Percentiles rank a stretch among this genome's conserved stretches.
These are phyloP conservation scores for Prolemur simus DNA, from an alignment of 2,113 vertebrate genomes.

Conservation along the genomic window DNA sequence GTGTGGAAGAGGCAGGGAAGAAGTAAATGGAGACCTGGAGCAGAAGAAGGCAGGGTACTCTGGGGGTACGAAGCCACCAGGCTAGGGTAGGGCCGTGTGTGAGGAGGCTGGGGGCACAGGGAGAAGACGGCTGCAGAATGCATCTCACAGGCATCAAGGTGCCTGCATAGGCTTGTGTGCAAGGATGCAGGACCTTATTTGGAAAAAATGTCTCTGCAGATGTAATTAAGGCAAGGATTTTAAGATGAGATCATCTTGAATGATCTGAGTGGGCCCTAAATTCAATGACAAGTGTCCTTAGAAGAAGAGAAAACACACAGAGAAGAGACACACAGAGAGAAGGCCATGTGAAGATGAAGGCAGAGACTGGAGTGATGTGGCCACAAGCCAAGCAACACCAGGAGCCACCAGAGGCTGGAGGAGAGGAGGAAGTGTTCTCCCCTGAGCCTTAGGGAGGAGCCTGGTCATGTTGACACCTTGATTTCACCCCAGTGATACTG, in stretches of 20 bases:
- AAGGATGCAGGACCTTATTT: neutral
- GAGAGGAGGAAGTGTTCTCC: neutral
- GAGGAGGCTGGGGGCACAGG: neutral
- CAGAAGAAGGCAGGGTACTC: neutral
- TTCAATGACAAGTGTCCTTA: neutral
- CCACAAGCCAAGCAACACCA: neutral
- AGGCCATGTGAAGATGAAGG: neutral
- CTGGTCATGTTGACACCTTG: neutral
- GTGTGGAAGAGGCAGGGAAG: neutral
- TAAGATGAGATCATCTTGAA: neutral
- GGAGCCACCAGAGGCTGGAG: neutral
- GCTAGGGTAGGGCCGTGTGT: neutral
- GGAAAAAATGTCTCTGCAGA: neutral
- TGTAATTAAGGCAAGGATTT: constrained; percentile 25
- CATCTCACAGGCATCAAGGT: neutral
- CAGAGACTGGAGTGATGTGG: neutral
- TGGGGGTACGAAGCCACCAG: neutral
- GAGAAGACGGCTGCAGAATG: neutral
- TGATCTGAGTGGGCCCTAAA: constrained; percentile 14
- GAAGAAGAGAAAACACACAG: neutral
- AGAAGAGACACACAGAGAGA: neutral
- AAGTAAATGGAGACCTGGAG: neutral
- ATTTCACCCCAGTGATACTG: neutral
- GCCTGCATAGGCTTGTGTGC: neutral
- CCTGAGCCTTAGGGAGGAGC: neutral